A percentile compares a stretch with the other conserved stretches of the same genome.
phyloP scores from a whole-genome alignment of 2,113 vertebrate species.

The Suricata suricatta region DNA sequence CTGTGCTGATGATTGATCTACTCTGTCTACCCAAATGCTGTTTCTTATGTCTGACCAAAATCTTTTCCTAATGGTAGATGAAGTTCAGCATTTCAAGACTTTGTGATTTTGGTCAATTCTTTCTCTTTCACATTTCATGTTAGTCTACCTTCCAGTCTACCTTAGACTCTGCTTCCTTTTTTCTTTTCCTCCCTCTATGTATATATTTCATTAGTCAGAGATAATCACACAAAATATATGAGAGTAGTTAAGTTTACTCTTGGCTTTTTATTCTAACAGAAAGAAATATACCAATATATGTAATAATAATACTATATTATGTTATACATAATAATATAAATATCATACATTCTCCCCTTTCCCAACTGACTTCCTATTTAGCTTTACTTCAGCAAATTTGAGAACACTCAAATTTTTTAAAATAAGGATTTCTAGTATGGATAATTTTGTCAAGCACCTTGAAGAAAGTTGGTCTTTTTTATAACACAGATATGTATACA shows the following conservation, averaged over 20 bases:
- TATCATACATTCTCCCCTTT: not conserved
- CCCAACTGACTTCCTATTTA: not conserved
- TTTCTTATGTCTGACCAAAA: not conserved
- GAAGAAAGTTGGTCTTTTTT: not conserved
- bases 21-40: not conserved
- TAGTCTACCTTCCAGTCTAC: not conserved
- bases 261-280: constrained; percentile 1
- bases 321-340: not conserved
- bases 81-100: not conserved
- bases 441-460: not conserved
- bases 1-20: not conserved
- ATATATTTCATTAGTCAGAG: not conserved
- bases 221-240: not conserved
- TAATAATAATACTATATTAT: not conserved
- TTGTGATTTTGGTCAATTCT: not conserved
- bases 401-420: not conserved
- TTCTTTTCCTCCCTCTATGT: not conserved
- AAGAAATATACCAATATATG: not conserved
- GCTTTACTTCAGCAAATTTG: not conserved
- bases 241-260: not conserved
- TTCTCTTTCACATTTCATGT: not conserved
- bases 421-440: not conserved
- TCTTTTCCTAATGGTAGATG: not conserved
- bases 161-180: not conserved
- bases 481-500: not conserved